Conservation (phyloP, 2,888 invertebrate species). For the Drosophila basisetae region DNA sequence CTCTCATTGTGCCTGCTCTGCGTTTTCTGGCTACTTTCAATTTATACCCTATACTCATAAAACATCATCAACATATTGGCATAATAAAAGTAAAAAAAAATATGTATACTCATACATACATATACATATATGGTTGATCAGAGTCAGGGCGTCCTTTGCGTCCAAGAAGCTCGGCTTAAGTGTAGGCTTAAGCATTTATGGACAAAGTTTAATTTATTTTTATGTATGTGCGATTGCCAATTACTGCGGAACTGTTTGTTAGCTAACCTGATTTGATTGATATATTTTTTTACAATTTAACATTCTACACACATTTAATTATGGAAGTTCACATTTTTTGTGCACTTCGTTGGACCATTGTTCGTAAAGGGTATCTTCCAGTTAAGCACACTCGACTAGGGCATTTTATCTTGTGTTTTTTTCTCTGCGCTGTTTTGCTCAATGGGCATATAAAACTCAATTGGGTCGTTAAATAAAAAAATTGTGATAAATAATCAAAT, state of each 20-base stretch:
- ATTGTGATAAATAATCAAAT: slow-evolving; percentile 82
- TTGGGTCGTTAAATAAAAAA: slow-evolving; percentile 80
- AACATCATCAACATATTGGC: background rate
- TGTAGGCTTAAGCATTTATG: background rate
- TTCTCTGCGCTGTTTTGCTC: slow-evolving; percentile 31
- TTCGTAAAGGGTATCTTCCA: slow-evolving; percentile 3
- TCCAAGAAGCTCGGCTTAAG: background rate
- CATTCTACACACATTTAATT: background rate
- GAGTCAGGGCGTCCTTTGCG: background rate
- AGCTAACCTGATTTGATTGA: background rate
- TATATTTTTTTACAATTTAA: background rate
- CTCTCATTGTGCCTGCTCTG: slow-evolving; percentile 14
- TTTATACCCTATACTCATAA: background rate
- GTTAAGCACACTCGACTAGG: background rate
- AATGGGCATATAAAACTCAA: slow-evolving; percentile 74
- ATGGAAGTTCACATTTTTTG: background rate
- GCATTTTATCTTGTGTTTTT: slow-evolving; percentile 1
- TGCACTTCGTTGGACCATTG: background rate
- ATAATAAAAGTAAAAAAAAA: background rate
- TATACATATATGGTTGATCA: background rate
- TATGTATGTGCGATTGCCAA: background rate
- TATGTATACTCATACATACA: no score
- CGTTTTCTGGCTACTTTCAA: background rate
- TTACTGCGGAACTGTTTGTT: background rate
- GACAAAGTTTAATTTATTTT: background rate